These are phyloP conservation scores for Meloidogyne floridensis DNA, from an alignment of 1,140 invertebrate genomes.

Conservation along the genomic window DNA sequence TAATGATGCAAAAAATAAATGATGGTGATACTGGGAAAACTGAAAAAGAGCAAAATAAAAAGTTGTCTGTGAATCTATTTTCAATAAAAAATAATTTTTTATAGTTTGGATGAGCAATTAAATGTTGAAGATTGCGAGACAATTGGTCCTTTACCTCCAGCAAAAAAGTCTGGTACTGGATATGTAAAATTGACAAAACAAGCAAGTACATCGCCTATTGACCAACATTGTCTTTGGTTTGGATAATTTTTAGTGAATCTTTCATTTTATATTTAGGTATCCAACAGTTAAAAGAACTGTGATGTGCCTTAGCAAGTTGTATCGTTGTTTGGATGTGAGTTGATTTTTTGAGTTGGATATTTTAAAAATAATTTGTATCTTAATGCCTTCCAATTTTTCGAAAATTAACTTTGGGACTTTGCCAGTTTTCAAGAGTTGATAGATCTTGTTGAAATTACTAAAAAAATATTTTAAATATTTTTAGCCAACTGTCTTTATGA, in stretches of 20 bases:
- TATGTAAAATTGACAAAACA: slow-evolving; percentile 47
- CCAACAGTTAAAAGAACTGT: slow-evolving; percentile 90
- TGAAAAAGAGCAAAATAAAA: not conserved
- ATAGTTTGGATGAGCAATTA: slow-evolving; percentile 1
- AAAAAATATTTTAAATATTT: slow-evolving; percentile 32
- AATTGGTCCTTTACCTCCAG: not conserved
- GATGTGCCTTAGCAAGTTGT: slow-evolving; percentile 89
- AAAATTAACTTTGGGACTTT: not conserved
- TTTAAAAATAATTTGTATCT: too few species aligned
- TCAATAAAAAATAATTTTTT: not conserved
- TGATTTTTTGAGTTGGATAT: not conserved
- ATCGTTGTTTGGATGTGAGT: slow-evolving; percentile 84
- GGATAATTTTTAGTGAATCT: slow-evolving; percentile 81
- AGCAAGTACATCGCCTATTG: slow-evolving; percentile 77
- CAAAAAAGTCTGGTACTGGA: not conserved
- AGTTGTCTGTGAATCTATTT: not conserved
- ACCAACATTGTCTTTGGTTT: slow-evolving; percentile 95
- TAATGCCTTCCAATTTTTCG: not conserved
- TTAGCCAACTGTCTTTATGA: slow-evolving; percentile 86
- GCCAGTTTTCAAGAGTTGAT: not conserved
- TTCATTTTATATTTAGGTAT: slow-evolving; percentile 66
- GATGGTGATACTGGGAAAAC: not conserved
- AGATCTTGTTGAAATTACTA: not conserved
- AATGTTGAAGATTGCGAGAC: not conserved
- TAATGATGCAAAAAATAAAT: slow-evolving; percentile 80